Evolutionary conservation across 92 coral and sea anemone species (phyloP), one percentile per base, ranked within the genome.

Genomic region (Epizoanthus scotinus): DNA sequence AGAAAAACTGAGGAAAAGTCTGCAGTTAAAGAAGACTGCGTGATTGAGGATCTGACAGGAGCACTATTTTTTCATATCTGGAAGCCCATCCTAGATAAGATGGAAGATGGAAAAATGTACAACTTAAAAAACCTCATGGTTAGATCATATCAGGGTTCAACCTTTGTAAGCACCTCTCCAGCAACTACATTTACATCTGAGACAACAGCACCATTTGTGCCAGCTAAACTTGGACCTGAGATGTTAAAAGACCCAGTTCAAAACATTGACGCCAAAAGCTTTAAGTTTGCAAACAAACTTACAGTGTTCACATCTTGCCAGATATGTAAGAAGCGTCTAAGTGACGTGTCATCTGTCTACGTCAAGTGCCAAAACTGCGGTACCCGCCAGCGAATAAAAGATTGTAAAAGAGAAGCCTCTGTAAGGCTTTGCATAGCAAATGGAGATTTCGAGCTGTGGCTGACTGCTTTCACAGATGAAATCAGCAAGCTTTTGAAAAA

Each of bases 1-100:
- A 81, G 60, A 65, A 6, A 73, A 81, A 69, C 70, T 52, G 56
- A 81, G 63, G 57, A 70, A 65, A 68, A 34, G 31, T 57, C 85
- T n/a, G 31, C 14, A 49, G 85, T 81, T 28, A 81, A 81, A 81
- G 85, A 69, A 67, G 85, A 81, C 67, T 70, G 78, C 4, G 82
- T 38, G 25, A 56, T 20, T 21, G 65, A 14, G 62, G 58, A 49
- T 73, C 19, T n/a, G 61, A 52, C 59, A n/a, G 79, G 79, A 31
- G 57, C 75, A 67, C 42, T 80, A 19, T 17, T 24, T 26, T 78
- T 78, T 56, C 83, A 78, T 34, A 78, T 63, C 68, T 78, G 84
- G 84, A 54, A 57, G 75, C 65, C 84, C 71, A 71, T 65, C 84
- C 54, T 80, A 25, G 58, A 65, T 67, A 42, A 80, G 34, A 50